Evolutionary conservation across 2,113 vertebrate species (phyloP), one percentile per base, ranked within the genome.

Genomic region (Emydura subglobosa): DNA sequence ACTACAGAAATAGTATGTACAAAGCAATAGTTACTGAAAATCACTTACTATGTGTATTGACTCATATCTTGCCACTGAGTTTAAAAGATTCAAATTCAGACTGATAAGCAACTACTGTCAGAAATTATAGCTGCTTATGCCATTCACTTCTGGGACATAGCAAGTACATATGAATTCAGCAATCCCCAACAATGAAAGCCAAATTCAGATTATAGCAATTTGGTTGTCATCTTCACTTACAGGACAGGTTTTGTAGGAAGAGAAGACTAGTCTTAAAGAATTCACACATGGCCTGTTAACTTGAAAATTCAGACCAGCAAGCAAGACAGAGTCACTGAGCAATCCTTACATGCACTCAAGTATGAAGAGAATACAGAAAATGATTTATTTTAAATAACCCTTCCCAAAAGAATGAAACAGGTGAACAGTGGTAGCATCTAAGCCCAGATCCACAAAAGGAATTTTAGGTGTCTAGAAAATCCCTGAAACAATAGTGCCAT

Each of bases 71-170:
- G 80, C 44, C 44, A 65, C 29, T 53, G 44, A 89, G 19, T 91
- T 80, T 55, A 50, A 95, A 83, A 93, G 78, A 57, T 89, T 94
- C 85, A 92, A 47, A 93, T 94, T 92, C 80, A 93, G 74, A 65
- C 81, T 54, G 57, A 61, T 79, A 95, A 93, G 85, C 78, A 92
- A 83, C 79, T 88, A 54, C 88, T 89, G 81, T 91, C 94, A 95
- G 81, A 93, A 96, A n/a, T 53, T 21, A 24, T 90, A 57, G 61
- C 61, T 85, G 59, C 39, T 94, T 92, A 50, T 61, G 82, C 61
- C 93, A 78, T 53, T 95, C 92, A 89, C 50, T 22, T 86, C 86
- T 91, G 85, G 92, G 78, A 92, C 12, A 31, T 74, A 89, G 90
- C 10, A 92, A 79, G 42, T 31, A 83, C 74, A 74, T 22, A 39